These are phyloP conservation scores for Leistus spinibarbis DNA, from an alignment of 2,888 invertebrate genomes.

Conservation along the genomic window DNA sequence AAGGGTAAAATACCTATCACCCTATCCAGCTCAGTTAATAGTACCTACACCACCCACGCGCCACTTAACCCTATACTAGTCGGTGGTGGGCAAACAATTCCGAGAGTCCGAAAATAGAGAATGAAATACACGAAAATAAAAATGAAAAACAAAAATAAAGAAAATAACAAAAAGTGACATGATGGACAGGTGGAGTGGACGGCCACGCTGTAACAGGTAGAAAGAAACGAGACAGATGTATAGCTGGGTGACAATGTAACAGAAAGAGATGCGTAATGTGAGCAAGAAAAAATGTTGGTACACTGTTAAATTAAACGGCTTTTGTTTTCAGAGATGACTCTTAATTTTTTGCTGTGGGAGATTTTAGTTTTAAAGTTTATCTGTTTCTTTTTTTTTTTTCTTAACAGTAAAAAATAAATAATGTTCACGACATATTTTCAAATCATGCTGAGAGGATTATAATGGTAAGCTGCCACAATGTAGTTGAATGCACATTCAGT, in stretches of 20 bases:
- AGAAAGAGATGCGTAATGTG: constrained; percentile 21
- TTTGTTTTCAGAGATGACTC: constrained; percentile 17
- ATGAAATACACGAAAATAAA: neutral
- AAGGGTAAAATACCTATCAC: neutral
- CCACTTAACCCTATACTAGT: neutral
- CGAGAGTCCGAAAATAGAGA: neutral
- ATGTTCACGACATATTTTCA: too few species aligned
- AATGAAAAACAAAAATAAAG: constrained; percentile 12
- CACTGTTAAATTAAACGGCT: constrained; percentile 30
- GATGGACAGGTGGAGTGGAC: constrained; percentile 38
- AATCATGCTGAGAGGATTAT: too few species aligned
- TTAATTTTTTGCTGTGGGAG: neutral
- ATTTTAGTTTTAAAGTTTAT: constrained; percentile 9
- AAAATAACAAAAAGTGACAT: constrained; percentile 23
- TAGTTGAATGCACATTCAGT: too few species aligned
- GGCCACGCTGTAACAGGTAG: constrained; percentile 31
- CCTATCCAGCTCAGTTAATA: neutral
- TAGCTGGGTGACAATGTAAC: constrained; percentile 20
- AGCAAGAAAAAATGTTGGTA: constrained; percentile 25
- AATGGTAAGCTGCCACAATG: too few species aligned
- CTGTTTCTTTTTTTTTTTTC: neutral
- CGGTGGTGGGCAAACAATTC: neutral
- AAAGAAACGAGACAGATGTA: constrained; percentile 26
- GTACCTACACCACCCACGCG: neutral
- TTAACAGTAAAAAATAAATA: neutral